Base-by-base conservation (phyloP, 92 coral and sea anemone species). In the Hydrozoanthus gracilis region DNA sequence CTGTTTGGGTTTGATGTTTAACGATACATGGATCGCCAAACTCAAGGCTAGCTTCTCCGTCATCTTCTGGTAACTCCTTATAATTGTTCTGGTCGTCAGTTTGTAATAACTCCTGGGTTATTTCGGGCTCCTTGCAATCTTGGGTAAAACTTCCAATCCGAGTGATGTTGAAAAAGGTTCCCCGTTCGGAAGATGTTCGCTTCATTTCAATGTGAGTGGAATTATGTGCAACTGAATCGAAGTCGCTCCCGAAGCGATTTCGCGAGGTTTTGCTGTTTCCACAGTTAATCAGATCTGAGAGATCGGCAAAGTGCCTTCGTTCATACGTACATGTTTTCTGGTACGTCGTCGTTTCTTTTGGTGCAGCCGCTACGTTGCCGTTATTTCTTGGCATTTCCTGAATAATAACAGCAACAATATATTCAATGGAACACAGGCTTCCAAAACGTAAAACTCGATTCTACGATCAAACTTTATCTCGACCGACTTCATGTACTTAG, bases 101-200 rank as follows among this genome's bases (percentile, higher is more conserved):
- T 9, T 48, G 61, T 20, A 66, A 13, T 20, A 2, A 5, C 9
- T 80, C 85, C 52, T 16, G 61, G 9, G 16, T 48, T 48, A 66
- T 49, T 65, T 80, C 85, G 14, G 73, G 46, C 35, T 80, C 74
- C 5, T 65, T 50, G 61, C 73, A 47, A 16, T 80, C 74, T 46
- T 46, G 78, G n/a, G 69, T 39, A 17, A 83, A 58, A 27, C 82
- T 83, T 70, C 86, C 45, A 14, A 91, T 20, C 27, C 67, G 68
- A 13, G 91, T 91, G 44, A 91, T 86, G 15, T 91, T 91, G 83
- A 91, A 87, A 83, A 91, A 88, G 10, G 83, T 86, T 13, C 93
- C 89, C 10, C 27, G 64, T 18, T 91, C 91, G 16, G 66, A 48
- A 10, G 71, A 47, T 4, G 78, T 71, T 54, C 89, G 48, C 71